Conservation (phyloP, 64 coral and sea anemone genomes). For the Platygyra sinensis region DNA sequence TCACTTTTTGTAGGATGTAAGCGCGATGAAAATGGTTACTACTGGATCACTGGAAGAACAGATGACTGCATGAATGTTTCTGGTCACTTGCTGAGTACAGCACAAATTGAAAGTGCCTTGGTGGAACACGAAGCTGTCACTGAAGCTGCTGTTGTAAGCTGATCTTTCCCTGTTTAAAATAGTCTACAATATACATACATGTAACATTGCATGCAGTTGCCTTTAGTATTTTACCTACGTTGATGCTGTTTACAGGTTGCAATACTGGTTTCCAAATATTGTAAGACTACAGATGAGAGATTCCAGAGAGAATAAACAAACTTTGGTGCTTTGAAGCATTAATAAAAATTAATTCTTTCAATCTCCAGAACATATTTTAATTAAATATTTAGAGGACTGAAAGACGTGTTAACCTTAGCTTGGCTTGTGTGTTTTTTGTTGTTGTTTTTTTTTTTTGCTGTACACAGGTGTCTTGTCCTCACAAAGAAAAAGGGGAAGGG, state of each 20-base stretch:
- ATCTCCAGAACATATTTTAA: too few relatives aligned
- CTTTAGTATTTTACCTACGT: too few relatives aligned
- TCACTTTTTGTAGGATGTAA: constrained; percentile 60
- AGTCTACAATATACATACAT: not conserved
- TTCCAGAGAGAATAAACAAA: too few relatives aligned
- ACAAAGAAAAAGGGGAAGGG: constrained; percentile 94
- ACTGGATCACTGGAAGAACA: constrained; percentile 93
- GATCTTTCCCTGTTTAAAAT: not conserved
- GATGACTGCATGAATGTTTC: constrained; percentile 99
- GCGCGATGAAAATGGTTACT: constrained; percentile 89
- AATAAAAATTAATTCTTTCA: too few relatives aligned
- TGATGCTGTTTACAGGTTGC: too few relatives aligned
- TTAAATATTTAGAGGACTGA: too few relatives aligned
- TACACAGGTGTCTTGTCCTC: constrained; percentile 88
- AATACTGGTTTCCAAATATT: too few relatives aligned
- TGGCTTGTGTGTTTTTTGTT: too few relatives aligned
- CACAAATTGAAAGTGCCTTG: constrained; percentile 90
- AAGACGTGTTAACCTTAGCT: too few relatives aligned
- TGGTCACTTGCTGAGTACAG: constrained; percentile 91
- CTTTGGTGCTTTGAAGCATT: too few relatives aligned
- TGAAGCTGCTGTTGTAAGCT: constrained; percentile 94
- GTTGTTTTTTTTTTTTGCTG: not conserved
- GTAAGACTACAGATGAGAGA: too few relatives aligned
- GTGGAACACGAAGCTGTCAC: constrained; percentile 90
- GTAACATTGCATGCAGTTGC: not conserved